phyloP scores from a whole-genome alignment of 2,113 vertebrate species.

The Pitta sordida region DNA sequence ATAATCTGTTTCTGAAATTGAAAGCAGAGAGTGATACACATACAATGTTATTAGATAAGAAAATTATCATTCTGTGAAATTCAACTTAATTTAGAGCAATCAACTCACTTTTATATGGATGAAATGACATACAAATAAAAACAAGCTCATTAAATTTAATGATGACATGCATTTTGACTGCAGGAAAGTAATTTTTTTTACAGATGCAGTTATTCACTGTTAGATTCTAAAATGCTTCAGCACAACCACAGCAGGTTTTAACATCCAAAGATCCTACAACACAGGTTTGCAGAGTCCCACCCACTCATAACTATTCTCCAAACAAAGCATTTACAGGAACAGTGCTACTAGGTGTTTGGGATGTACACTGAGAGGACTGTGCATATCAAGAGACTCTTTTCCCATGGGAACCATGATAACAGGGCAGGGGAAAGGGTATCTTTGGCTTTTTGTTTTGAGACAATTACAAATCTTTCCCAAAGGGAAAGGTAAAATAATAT shows the following conservation, averaged over 20 bases:
- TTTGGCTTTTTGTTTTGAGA: background rate
- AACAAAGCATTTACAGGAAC: background rate
- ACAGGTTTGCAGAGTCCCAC: background rate
- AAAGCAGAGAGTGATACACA: background rate
- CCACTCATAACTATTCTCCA: background rate
- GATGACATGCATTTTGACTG: background rate
- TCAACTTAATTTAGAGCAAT: background rate
- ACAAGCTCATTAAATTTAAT: background rate
- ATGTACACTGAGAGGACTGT: background rate
- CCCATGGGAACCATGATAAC: background rate
- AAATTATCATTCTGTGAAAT: background rate
- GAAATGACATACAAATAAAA: background rate
- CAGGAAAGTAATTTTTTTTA: background rate
- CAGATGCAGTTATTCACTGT: background rate
- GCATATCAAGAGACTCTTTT: rapidly evolving
- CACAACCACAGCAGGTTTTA: background rate
- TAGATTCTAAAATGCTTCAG: background rate
- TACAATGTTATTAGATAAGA: background rate
- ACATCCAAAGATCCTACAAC: background rate
- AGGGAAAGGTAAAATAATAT: background rate
- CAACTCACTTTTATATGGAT: background rate
- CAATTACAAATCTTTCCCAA: background rate
- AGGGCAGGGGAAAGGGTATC: background rate
- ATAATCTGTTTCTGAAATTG: background rate
- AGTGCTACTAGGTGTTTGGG: too few species aligned